A percentile compares a stretch with the other conserved stretches of the same genome.
phyloP scores from a whole-genome alignment of 2,888 invertebrate genomes.

The Aphodius granarius region DNA sequence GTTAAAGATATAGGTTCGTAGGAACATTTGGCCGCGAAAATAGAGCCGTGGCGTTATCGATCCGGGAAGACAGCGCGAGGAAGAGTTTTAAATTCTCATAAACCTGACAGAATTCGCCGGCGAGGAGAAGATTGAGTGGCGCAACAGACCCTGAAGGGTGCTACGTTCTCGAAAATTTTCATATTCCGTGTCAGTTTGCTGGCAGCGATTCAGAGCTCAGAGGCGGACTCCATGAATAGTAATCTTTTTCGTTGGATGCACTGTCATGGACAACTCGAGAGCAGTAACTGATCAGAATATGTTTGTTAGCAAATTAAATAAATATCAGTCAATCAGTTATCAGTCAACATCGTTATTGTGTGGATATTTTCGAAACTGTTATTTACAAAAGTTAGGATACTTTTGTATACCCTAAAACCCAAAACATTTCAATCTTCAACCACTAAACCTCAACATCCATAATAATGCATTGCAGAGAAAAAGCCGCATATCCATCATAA shows the following conservation, averaged over 20 bases:
- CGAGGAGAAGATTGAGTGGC: slow-evolving; percentile 46
- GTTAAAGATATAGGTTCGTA: neutral
- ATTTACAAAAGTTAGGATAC: too few species aligned
- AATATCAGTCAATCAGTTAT: too few species aligned
- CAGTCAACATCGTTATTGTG: too few species aligned
- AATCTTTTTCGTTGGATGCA: neutral
- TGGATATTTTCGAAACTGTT: too few species aligned
- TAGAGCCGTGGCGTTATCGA: slow-evolving; percentile 40
- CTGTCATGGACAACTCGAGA: neutral
- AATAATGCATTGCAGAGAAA: neutral
- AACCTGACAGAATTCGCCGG: slow-evolving; percentile 46
- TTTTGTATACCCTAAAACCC: too few species aligned
- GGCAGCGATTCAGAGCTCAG: slow-evolving; percentile 35
- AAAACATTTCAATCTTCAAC: neutral
- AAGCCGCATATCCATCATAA: neutral
- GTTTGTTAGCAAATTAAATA: too few species aligned
- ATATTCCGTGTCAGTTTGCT: slow-evolving; percentile 45
- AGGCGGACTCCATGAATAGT: neutral
- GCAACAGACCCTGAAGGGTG: slow-evolving; percentile 43
- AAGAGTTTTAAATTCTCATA: slow-evolving; percentile 51
- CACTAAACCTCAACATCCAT: neutral
- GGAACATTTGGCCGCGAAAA: slow-evolving; percentile 33
- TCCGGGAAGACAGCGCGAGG: slow-evolving; percentile 37
- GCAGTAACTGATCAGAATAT: neutral
- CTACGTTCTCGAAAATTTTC: slow-evolving; percentile 42